phyloP scores from a whole-genome alignment of 2,888 invertebrate species.

The Trachelus stipa region DNA sequence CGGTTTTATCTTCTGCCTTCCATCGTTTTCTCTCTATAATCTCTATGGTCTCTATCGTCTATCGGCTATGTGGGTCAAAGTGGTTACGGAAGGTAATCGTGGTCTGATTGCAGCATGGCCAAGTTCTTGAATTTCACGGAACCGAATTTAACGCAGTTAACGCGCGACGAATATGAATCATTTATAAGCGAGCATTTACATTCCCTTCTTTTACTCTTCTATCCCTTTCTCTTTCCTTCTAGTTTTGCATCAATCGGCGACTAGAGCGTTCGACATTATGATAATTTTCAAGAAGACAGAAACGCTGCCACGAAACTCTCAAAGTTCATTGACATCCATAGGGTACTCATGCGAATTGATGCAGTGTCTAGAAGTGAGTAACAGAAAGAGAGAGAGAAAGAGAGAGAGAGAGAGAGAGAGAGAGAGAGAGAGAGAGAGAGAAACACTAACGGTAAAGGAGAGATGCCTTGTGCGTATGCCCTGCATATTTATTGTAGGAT shows the following conservation, averaged over 20 bases:
- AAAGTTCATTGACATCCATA: neutral
- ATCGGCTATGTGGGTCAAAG: slow-evolving; percentile 11
- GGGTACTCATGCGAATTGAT: neutral
- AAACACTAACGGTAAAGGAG: too few relatives aligned
- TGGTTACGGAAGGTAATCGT: slow-evolving; percentile 10
- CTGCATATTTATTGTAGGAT: neutral
- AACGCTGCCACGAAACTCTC: neutral
- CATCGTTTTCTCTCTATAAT: slow-evolving; percentile 1
- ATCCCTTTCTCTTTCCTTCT: neutral
- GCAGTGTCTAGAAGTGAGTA: neutral
- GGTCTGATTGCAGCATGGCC: neutral
- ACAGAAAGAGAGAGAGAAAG: neutral
- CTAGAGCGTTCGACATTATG: neutral
- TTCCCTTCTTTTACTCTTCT: neutral
- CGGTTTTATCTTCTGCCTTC: neutral
- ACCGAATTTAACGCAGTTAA: slow-evolving; percentile 2
- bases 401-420: too few relatives aligned
- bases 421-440: too few relatives aligned
- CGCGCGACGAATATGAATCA: slow-evolving; percentile 7
- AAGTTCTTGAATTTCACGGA: neutral
- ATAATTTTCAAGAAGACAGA: neutral
- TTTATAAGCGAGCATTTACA: neutral
- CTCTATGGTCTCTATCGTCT: slow-evolving; percentile 7
- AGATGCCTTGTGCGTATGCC: too few relatives aligned
- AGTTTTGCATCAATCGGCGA: neutral